Evolutionary conservation across 1,140 invertebrate genomes (phyloP), one percentile per base, ranked within the genome.

Genomic region (Drosophila suzukii): DNA sequence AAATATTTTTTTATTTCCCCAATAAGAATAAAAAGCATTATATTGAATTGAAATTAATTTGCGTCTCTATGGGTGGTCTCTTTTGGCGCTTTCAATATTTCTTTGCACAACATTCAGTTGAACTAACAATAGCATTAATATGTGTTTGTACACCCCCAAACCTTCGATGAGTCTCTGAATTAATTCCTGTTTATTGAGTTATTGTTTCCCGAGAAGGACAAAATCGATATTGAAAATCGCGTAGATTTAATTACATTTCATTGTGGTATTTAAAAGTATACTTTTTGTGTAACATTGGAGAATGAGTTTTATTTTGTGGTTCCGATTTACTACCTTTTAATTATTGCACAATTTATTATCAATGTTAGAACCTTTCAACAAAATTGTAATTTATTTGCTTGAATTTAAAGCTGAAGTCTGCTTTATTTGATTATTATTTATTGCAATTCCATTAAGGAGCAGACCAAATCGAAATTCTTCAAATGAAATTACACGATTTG

Each of bases 401-500:
- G 12, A 6, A 20, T 36, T 43, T 32, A 3, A 17, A 12, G n/a
- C n/a, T 12, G 4, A n/a, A 54, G 10, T 30, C 6, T 17, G 20
- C 24, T 24, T 32, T 7, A 32, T 43, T 41, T 20, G 15, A 15
- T 41, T 43, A 34, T 43, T 24, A 62, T 62, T 57, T 59, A n/a
- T 59, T 11, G 27, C 55, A 2, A 43, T 58, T 10, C 13, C 36
- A 34, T 27, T 49, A 67, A 1, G 32, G n/a, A 4, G 44, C 5
- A 41, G 8, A 38, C 34, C 17, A 27, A 51, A 30, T 10, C 6
- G 7, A 38, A 68, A 20, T 66, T 53, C 12, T 5, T 6, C 13
- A 32, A 46, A 66, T 46, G 12, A 54, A 66, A 66, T 47, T 55
- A 34, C 17, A 38, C 32, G 34, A 39, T 55, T 68, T 56, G 50